These are phyloP conservation scores for Upupa epops DNA, from an alignment of 2,113 vertebrate species.

Conservation along the genomic window DNA sequence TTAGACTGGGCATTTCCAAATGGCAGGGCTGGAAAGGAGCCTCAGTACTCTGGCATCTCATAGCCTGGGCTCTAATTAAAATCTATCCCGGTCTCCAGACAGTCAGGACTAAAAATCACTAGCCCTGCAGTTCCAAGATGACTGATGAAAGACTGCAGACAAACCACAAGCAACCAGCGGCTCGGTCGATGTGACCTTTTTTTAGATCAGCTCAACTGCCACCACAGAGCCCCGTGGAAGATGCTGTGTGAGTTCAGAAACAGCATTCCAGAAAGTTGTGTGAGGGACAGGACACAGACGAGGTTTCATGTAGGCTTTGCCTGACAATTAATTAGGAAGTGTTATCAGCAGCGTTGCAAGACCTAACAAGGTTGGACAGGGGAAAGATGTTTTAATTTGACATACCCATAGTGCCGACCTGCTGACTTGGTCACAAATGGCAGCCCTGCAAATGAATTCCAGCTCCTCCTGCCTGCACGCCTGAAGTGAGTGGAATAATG, in stretches of 20 bases:
- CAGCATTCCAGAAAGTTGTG: no score
- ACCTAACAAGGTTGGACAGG: not conserved
- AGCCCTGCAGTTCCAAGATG: not conserved
- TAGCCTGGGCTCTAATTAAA: slow-evolving; percentile 38
- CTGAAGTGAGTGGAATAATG: not conserved
- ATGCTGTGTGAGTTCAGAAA: not conserved
- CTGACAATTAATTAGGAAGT: not conserved
- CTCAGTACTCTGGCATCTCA: not conserved
- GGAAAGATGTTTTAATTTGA: not conserved
- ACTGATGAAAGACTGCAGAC: slow-evolving; percentile 33
- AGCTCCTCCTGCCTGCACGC: not conserved
- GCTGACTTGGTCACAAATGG: not conserved
- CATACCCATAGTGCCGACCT: not conserved
- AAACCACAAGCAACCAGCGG: slow-evolving; percentile 18
- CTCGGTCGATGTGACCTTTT: not conserved
- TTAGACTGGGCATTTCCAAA: not conserved
- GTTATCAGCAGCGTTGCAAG: not conserved
- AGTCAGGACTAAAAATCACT: not conserved
- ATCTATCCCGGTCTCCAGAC: not conserved
- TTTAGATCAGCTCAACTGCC: not conserved
- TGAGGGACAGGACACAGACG: no score
- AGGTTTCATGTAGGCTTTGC: not conserved
- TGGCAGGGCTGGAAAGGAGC: not conserved
- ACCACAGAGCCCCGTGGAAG: not conserved
- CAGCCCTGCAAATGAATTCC: not conserved